These are phyloP conservation scores for Muntiacus reevesi DNA, from an alignment of 2,113 vertebrate genomes.

Conservation along the genomic window DNA sequence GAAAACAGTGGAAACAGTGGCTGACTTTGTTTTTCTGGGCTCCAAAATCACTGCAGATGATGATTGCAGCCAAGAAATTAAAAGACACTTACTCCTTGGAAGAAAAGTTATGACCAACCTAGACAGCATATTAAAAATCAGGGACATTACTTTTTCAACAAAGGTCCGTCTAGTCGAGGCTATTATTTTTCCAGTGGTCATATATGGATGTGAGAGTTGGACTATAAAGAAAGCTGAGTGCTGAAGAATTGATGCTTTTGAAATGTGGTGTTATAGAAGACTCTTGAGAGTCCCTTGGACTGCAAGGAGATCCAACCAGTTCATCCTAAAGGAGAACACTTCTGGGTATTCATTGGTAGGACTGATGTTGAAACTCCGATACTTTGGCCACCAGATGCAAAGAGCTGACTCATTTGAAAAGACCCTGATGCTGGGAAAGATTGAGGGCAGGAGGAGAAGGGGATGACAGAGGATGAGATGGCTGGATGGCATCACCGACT, in stretches of 20 bases:
- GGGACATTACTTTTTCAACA: background rate
- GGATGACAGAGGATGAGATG: background rate
- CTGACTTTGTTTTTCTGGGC: background rate
- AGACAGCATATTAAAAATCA: background rate
- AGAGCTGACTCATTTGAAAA: background rate
- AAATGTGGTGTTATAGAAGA: background rate
- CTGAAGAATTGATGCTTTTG: background rate
- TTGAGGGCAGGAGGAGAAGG: background rate
- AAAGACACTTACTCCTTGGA: background rate
- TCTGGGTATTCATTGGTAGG: background rate
- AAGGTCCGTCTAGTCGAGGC: background rate
- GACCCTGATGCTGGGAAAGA: background rate
- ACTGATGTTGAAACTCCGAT: background rate
- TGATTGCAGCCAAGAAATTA: background rate
- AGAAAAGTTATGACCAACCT: background rate
- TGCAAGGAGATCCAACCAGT: background rate
- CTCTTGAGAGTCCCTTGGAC: background rate
- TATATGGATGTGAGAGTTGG: background rate
- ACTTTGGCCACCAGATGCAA: background rate
- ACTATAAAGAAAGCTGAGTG: background rate
- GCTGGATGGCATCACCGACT: background rate
- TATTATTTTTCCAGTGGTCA: background rate
- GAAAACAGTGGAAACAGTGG: background rate
- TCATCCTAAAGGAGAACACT: background rate
- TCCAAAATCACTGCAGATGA: background rate